Percentiles rank a stretch among this genome's conserved stretches.
These are phyloP conservation scores for Volucella inanis DNA, from an alignment of 2,888 invertebrate genomes.

Conservation along the genomic window DNA sequence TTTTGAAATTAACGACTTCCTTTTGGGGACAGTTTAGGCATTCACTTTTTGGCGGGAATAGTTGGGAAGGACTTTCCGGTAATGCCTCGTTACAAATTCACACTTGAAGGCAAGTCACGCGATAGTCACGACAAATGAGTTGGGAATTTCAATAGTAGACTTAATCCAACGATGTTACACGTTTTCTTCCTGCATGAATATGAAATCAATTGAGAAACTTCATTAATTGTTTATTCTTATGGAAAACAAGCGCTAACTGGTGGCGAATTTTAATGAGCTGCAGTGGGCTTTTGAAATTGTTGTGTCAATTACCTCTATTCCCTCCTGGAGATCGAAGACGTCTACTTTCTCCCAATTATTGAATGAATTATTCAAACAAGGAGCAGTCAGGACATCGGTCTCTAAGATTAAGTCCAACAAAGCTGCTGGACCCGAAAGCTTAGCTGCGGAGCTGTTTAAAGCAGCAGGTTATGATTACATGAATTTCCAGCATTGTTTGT, in stretches of 20 bases:
- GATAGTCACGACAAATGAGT: constrained; percentile 28
- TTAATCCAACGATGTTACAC: background rate
- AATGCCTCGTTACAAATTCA: constrained; percentile 9
- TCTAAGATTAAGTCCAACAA: too few species aligned
- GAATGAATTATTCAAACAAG: too few species aligned
- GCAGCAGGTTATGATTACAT: too few species aligned
- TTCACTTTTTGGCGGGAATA: background rate
- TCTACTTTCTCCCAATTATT: too few species aligned
- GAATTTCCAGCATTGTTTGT: too few species aligned
- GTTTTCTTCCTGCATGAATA: background rate
- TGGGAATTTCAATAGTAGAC: background rate
- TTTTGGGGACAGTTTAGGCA: background rate
- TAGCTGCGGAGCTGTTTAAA: too few species aligned
- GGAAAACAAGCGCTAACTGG: background rate
- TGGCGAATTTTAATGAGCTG: background rate
- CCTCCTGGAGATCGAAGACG: too few species aligned
- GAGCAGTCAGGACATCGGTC: too few species aligned
- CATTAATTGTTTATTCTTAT: background rate
- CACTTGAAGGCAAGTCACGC: constrained; percentile 26
- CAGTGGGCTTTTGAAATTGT: too few species aligned
- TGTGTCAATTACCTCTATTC: too few species aligned
- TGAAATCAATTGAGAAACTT: constrained; percentile 14
- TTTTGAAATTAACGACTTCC: constrained; percentile 10
- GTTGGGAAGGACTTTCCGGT: constrained; percentile 2
- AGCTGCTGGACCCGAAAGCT: too few species aligned